Percentiles rank a stretch among this genome's conserved stretches.
Conservation (phyloP, 2,113 vertebrate genomes). For the Scolopax mira region DNA sequence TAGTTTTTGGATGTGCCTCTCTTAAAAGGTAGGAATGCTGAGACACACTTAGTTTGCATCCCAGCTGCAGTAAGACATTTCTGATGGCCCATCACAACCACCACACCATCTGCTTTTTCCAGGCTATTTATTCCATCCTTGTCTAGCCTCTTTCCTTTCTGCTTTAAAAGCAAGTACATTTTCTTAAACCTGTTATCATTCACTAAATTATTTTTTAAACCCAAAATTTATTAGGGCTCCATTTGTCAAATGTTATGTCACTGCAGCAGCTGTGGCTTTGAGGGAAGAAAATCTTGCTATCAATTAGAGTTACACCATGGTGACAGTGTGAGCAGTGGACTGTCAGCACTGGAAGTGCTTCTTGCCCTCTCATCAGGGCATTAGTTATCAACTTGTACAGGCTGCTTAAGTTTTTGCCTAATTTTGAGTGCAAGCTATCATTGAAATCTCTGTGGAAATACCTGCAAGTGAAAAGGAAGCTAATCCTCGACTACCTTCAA, state of each 20-base stretch:
- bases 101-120: constrained; percentile 51
- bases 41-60: not conserved
- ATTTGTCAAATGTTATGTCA: not conserved
- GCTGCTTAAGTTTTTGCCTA: not conserved
- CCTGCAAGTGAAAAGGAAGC: not conserved
- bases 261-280: not conserved
- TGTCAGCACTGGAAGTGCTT: not conserved
- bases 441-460: rapidly evolving
- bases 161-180: not conserved
- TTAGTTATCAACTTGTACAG: not conserved
- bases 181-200: not conserved
- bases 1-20: not conserved
- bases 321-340: not conserved
- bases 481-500: not conserved
- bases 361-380: not conserved
- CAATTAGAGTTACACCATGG: not conserved
- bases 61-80: constrained; percentile 15
- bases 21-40: not conserved
- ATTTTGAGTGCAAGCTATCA: not conserved
- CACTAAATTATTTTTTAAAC: not conserved
- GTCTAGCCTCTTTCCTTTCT: not conserved
- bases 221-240: not conserved
- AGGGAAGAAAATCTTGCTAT: not conserved
- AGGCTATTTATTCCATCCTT: constrained; percentile 35
- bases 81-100: constrained; percentile 36